Base-by-base conservation (phyloP, 2,113 vertebrate genomes). In the Sapajus apella region DNA sequence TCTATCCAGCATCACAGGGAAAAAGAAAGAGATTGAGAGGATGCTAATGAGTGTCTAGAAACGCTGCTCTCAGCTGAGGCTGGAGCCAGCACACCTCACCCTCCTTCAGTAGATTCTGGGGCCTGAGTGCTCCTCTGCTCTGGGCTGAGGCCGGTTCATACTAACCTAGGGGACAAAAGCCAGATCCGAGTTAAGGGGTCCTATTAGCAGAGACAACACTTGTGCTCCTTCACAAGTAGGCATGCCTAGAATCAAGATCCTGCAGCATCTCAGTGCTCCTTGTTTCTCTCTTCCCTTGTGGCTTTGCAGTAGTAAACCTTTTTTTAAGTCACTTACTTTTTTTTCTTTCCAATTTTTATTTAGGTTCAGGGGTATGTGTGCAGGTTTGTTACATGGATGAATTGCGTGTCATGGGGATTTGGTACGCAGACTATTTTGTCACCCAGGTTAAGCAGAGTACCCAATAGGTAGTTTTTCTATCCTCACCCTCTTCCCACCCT, bases 181-280 rank as follows among this genome's bases (percentile, higher is more conserved):
- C 58, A 70, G 47, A 32, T 83, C 30, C 25, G 58, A 81, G 43
- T 73, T 87, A 23, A 52, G 32, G 43, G 16, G 12, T 45, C 70
- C 72, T 32, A 12, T 45, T 14, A 0, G 55, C 50, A 43, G 20
- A 68, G 23, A 47, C 2, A 18, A 7, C 0, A 1, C 23, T 27
- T 47, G 17, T 18, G 0, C 11, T 14, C 16, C 23, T 61, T 40
- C 37, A 30, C 23, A 3, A 18, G 27, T 11, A n/a, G 20, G n/a
- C 66, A 7, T 9, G 12, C 23, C 66, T 40, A 20, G 83, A 40
- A 52, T 17, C 8, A 0, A 80, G 50, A n/a, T n/a, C 4, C 73
- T 25, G 14, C 37, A 25, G 32, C 56, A 58, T 79, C 30, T 55
- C 5, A 50, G 25, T 0, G 1, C 77, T 66, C 76, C 55, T 23